Percentiles rank a stretch among this genome's conserved stretches.
phyloP scores from a whole-genome alignment of 2,888 invertebrate species.

The Selenia dentaria region DNA sequence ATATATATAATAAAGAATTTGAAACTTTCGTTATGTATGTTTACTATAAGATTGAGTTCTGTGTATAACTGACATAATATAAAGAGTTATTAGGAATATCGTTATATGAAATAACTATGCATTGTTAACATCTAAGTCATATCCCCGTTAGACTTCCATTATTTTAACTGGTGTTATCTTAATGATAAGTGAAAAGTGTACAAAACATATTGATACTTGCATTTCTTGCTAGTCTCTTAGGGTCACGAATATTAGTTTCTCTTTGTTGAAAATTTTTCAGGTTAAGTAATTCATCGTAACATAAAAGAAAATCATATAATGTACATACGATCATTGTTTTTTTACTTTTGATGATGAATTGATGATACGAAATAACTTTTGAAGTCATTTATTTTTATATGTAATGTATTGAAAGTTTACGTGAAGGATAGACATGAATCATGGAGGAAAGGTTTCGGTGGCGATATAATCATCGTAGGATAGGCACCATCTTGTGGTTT shows the following conservation, averaged over 20 bases:
- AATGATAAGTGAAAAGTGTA: conserved; percentile 80
- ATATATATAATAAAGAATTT: too few relatives aligned
- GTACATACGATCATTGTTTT: conserved; percentile 56
- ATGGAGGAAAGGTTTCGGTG: conserved; percentile 46
- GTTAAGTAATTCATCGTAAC: conserved; percentile 47
- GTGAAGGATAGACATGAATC: conserved; percentile 47
- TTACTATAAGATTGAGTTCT: conserved; percentile 3
- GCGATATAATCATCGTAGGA: conserved; percentile 37
- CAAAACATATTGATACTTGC: conserved; percentile 76
- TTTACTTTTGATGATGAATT: conserved; percentile 49
- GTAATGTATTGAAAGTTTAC: conserved; percentile 73
- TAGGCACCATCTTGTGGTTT: conserved; percentile 31
- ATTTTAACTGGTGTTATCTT: conserved; percentile 80
- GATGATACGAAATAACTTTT: conserved; percentile 58
- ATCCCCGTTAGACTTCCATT: conserved; percentile 75
- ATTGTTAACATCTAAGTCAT: conserved; percentile 80
- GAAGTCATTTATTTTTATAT: conserved; percentile 79
- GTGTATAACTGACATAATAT: conserved; percentile 2
- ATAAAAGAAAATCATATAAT: conserved; percentile 43
- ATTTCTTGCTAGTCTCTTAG: conserved; percentile 82
- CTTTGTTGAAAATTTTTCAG: conserved; percentile 50
- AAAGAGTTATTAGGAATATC: conserved; percentile 11
- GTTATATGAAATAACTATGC: conserved; percentile 44
- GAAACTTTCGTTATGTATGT: too few relatives aligned
- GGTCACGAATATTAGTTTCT: conserved; percentile 64